Conservation (phyloP, 2,797 vertebrate species). For the Coluber constrictor region DNA sequence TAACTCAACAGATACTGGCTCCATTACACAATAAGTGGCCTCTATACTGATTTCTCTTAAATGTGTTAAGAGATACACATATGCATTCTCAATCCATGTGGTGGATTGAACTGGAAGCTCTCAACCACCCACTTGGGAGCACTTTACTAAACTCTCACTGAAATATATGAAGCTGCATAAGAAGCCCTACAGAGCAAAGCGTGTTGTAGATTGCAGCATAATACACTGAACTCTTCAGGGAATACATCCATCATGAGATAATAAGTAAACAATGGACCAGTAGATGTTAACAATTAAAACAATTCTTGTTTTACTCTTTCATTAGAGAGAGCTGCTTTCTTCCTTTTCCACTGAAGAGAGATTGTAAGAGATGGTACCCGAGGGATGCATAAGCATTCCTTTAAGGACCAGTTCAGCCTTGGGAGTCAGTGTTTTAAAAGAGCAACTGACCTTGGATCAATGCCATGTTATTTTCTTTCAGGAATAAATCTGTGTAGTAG, state of each 20-base stretch:
- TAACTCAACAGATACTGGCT: not conserved
- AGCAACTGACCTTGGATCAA: slow-evolving; percentile 52
- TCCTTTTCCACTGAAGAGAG: slow-evolving; percentile 26
- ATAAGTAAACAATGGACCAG: slow-evolving; percentile 27
- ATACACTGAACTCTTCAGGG: slow-evolving; percentile 7
- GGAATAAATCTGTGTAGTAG: slow-evolving; percentile 65
- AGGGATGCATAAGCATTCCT: slow-evolving; percentile 37
- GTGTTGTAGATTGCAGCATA: not conserved
- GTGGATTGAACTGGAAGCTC: not conserved
- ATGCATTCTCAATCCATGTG: not conserved
- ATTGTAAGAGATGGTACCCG: slow-evolving; percentile 10
- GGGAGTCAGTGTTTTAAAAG: slow-evolving; percentile 48
- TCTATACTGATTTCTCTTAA: not conserved
- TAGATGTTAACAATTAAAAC: slow-evolving; percentile 42
- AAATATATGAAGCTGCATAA: not conserved
- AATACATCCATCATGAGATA: slow-evolving; percentile 35
- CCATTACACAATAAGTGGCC: not conserved
- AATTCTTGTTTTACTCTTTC: not conserved
- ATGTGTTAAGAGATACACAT: not conserved
- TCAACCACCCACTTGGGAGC: not conserved
- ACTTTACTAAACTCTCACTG: not conserved
- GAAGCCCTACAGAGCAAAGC: not conserved
- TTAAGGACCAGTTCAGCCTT: slow-evolving; percentile 43
- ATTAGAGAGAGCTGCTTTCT: slow-evolving; percentile 39
- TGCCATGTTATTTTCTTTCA: slow-evolving; percentile 65